Conservation (phyloP, 53 echinoderm and acorn worm genomes). For the Apostichopus leukothele region DNA sequence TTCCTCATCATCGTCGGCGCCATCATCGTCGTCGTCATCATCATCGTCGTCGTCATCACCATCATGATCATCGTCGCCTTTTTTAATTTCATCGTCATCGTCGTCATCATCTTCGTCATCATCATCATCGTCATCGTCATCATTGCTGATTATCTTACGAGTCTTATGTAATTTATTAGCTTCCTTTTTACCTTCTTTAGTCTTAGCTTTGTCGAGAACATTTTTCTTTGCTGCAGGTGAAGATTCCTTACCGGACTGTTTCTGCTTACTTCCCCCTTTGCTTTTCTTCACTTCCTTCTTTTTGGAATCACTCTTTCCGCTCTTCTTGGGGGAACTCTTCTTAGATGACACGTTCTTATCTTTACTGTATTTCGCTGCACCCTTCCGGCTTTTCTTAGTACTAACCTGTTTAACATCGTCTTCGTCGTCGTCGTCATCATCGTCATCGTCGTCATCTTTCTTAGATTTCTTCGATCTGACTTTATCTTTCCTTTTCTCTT, state of each 20-base stretch:
- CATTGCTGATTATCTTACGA: not conserved
- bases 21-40: constrained; percentile 50
- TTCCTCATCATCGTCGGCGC: constrained; percentile 59
- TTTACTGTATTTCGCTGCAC: constrained; percentile 33
- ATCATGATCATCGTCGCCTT: not conserved
- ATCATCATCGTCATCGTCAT: constrained; percentile 26
- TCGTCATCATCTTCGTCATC: not conserved
- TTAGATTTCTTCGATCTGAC: not conserved
- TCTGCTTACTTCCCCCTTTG: not conserved
- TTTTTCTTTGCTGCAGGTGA: not conserved
- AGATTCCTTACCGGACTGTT: not conserved
- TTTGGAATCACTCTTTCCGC: constrained; percentile 4
- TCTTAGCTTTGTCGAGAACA: not conserved
- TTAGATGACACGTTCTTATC: constrained; percentile 16
- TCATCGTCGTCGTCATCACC: constrained; percentile 31
- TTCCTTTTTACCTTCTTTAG: constrained; percentile 15
- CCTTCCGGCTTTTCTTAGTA: not conserved
- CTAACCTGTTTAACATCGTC: not conserved
- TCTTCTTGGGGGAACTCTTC: not conserved
- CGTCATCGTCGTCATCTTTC: not conserved
- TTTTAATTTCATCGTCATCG: not conserved
- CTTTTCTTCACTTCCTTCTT: constrained; percentile 9
- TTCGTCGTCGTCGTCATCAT: not conserved
- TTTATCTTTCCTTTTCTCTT: constrained; percentile 19
- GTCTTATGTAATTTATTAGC: not conserved